Conservation (phyloP, 2,797 vertebrate species). For the Champsocephalus gunnari region DNA sequence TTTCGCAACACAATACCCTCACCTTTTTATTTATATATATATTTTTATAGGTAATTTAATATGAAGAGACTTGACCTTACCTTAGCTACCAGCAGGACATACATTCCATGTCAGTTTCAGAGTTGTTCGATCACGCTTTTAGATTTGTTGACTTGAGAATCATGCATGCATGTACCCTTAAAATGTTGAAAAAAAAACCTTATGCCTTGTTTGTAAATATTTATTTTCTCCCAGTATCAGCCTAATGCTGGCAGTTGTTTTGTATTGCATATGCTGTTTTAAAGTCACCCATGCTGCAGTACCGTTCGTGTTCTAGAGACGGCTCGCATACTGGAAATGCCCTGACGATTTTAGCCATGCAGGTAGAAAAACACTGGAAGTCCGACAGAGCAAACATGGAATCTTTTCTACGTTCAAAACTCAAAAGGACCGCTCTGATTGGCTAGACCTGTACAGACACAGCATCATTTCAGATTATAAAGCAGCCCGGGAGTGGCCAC, state of each 20-base stretch:
- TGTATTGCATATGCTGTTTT: slow-evolving; percentile 52
- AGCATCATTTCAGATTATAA: not conserved
- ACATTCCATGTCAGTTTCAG: slow-evolving; percentile 74
- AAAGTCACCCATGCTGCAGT: slow-evolving; percentile 55
- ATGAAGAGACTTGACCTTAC: slow-evolving; percentile 77
- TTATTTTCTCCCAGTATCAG: slow-evolving; percentile 62
- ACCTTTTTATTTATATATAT: slow-evolving; percentile 85
- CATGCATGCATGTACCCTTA: slow-evolving; percentile 65
- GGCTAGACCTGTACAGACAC: slow-evolving; percentile 14
- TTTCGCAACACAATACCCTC: slow-evolving; percentile 78
- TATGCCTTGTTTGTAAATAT: slow-evolving; percentile 71
- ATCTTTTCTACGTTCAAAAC: slow-evolving; percentile 16
- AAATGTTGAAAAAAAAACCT: slow-evolving; percentile 70
- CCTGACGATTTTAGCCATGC: slow-evolving; percentile 46
- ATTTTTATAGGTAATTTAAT: slow-evolving; percentile 88
- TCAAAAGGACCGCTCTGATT: slow-evolving; percentile 28
- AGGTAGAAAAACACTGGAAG: slow-evolving; percentile 57
- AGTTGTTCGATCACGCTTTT: slow-evolving; percentile 60
- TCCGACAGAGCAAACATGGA: slow-evolving; percentile 31
- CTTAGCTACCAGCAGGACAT: slow-evolving; percentile 68
- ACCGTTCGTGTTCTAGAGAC: slow-evolving; percentile 38
- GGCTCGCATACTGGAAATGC: slow-evolving; percentile 41
- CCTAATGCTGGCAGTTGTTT: slow-evolving; percentile 65
- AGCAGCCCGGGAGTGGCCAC: slow-evolving; percentile 36
- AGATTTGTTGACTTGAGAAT: slow-evolving; percentile 70